These are phyloP conservation scores for Palythoa heliodiscus DNA, from an alignment of 92 coral and sea anemone genomes.

Conservation along the genomic window DNA sequence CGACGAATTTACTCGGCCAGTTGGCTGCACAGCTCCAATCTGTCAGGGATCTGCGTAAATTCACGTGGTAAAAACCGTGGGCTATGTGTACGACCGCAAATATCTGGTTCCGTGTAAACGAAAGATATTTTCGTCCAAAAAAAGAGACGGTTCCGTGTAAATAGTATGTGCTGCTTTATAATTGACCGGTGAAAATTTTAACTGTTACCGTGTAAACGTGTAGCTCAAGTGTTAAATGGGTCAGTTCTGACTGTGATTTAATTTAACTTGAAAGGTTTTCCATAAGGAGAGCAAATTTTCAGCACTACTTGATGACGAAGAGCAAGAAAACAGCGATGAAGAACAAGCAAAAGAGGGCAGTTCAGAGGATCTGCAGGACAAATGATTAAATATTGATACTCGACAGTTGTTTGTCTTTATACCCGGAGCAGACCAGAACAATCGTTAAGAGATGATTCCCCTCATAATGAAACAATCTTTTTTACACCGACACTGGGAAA, in stretches of 20 bases:
- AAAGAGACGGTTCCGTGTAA: too few species aligned
- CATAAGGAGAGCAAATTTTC: conserved; percentile 91
- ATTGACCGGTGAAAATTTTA: too few species aligned
- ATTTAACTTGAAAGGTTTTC: conserved; percentile 65
- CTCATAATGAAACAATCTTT: conserved; percentile 6
- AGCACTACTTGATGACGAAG: conserved; percentile 75
- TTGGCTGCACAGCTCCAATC: too few species aligned
- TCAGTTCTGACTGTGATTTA: not conserved
- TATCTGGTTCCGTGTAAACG: too few species aligned
- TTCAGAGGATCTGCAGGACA: not conserved
- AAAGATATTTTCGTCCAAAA: too few species aligned
- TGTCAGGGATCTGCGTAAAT: too few species aligned
- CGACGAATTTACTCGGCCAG: too few species aligned
- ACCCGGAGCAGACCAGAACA: not conserved
- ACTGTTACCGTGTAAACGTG: not conserved
- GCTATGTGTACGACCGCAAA: too few species aligned
- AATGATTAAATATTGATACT: not conserved
- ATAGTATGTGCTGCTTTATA: too few species aligned
- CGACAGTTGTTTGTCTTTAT: not conserved
- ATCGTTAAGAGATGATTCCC: not conserved
- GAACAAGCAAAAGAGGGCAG: conserved; percentile 4
- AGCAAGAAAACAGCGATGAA: conserved; percentile 54
- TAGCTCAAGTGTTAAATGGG: not conserved
- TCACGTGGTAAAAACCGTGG: too few species aligned
- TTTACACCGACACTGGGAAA: conserved; percentile 6